Conservation (phyloP, 2,113 vertebrate species). For the Hypanus sabinus region DNA sequence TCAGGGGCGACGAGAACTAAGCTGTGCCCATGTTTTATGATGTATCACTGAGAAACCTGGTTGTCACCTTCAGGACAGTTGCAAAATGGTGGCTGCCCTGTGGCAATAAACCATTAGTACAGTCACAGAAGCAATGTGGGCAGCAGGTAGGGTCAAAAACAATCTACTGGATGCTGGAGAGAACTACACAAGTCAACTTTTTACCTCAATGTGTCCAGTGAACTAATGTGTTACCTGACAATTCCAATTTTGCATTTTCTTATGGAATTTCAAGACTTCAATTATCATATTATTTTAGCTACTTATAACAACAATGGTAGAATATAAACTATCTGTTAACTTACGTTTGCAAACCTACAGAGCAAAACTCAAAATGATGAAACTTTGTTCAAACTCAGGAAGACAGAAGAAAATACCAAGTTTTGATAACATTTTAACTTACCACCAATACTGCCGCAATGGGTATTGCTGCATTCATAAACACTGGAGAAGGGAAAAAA, state of each 20-base stretch:
- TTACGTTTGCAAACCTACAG: not conserved
- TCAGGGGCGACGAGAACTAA: no score
- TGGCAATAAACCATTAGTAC: no score
- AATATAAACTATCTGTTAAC: not conserved
- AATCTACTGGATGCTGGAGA: no score
- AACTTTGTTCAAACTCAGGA: not conserved
- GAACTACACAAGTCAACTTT: not conserved
- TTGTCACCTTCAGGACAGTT: no score
- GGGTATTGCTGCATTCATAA: slow-evolving; percentile 95
- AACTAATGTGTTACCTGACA: not conserved
- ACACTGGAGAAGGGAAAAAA: slow-evolving; percentile 68
- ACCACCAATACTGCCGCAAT: slow-evolving; percentile 92
- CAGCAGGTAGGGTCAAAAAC: no score
- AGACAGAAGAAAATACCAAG: not conserved
- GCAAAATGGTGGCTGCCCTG: no score
- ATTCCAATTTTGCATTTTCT: not conserved
- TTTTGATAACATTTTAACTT: slow-evolving; percentile 46
- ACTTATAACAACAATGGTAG: not conserved
- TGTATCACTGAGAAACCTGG: no score
- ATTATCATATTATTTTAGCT: no score
- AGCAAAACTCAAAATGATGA: not conserved
- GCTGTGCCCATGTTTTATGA: no score
- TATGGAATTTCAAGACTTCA: not conserved
- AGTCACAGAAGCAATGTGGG: no score
- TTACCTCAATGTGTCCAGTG: not conserved